Base-by-base conservation (phyloP, 1,140 invertebrate genomes). In the Wasmannia auropunctata region DNA sequence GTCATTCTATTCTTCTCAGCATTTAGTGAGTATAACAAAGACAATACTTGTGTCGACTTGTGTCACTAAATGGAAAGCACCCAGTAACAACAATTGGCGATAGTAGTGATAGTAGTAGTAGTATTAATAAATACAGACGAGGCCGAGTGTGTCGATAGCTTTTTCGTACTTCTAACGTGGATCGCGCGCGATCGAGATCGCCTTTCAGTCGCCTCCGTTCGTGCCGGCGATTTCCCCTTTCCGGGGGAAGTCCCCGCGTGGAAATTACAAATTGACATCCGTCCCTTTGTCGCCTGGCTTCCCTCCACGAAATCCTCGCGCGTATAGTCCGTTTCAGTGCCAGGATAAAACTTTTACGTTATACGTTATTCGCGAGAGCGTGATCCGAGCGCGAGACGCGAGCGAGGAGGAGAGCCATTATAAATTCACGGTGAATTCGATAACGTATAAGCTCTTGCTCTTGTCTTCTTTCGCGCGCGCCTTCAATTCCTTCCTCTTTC, bases 91-190 rank as follows among this genome's bases (percentile, higher is more conserved):
- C 37, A 51, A 51, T 31, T 28, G 37, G 37, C 72, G 37, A 75
- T 11, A 76, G 22, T n/a, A 43, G 25, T n/a, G 60, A 31, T 34
- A 63, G 34, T 14, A 54, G 37, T n/a, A n/a, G 7, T n/a, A 19
- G 19, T 25, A 58, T 49, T 63, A 83, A 83, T 83, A 83, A 83
- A 83, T 83, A 56, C 11, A 58, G 31, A 43, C 19, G 22, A 72
- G n/a, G 51, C 31, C 28, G 22, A 22, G 4, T n/a, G n/a, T n/a
- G n/a, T 75, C 34, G 28, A 77, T 51, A 79, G n/a, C 11, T 69
- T 37, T 69, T 37, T 40, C 37, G 19, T 22, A 28, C n/a, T n/a
- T 28, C 19, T 58, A 37, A 62, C 10, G 62, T 77, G 34, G 56
- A 62, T 62, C 51, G 49, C 46, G 19, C 31, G 25, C 54, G 54